Evolutionary conservation across 2,797 vertebrate species (phyloP).

Genomic region (Distichodus sexfasciatus): DNA sequence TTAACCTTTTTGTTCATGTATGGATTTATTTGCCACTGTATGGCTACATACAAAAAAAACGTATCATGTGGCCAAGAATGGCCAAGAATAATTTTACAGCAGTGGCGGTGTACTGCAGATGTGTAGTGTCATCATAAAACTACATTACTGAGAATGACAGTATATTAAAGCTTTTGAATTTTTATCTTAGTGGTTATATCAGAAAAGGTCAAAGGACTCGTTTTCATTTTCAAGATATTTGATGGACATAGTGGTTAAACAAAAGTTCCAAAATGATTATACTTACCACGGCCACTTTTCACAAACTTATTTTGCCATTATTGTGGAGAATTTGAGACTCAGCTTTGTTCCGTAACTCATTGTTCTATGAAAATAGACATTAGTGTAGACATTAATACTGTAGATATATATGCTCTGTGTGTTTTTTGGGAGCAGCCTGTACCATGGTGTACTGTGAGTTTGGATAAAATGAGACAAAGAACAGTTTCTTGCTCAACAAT

Average conservation of each 20-base stretch:
- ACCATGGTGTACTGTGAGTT: neutral
- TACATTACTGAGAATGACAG: neutral
- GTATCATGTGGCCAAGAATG: neutral
- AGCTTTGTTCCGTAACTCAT: neutral
- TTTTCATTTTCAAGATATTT: slow-evolving; percentile 9
- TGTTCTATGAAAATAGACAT: neutral
- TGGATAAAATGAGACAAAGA: neutral
- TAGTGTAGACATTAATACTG: neutral
- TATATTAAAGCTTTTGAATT: neutral
- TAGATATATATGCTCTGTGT: neutral
- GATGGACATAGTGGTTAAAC: neutral
- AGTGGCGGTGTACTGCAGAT: neutral
- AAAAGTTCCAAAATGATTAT: neutral
- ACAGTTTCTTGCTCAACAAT: neutral
- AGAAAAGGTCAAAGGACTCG: neutral
- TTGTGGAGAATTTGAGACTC: neutral
- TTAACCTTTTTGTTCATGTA: slow-evolving; percentile 5
- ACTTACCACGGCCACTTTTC: neutral
- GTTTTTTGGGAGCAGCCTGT: neutral
- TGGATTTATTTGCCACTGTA: slow-evolving; percentile 7
- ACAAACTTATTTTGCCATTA: neutral
- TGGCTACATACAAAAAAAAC: neutral
- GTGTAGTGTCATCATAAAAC: neutral
- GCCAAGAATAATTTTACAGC: neutral
- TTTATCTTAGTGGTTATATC: neutral